These are phyloP conservation scores for Tachuris rubrigastra DNA, from an alignment of 2,113 vertebrate genomes.

Conservation along the genomic window DNA sequence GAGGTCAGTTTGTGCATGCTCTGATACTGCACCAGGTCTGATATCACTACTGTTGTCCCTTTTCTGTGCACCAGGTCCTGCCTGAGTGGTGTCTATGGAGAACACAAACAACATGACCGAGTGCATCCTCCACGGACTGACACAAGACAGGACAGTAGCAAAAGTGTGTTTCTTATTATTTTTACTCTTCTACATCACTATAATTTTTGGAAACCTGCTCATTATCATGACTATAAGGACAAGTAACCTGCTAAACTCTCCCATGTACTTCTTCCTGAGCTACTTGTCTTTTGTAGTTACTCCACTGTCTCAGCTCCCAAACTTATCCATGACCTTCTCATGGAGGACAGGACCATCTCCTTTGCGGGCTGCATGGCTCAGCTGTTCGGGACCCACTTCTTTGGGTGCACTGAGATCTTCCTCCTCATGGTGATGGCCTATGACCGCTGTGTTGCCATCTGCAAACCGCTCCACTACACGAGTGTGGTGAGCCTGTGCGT, in stretches of 20 bases:
- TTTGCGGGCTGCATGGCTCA: constrained; percentile 49
- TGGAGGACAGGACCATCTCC: constrained; percentile 23
- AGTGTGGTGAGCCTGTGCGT: background rate
- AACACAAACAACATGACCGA: background rate
- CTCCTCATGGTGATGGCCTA: constrained; percentile 61
- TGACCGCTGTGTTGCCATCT: constrained; percentile 50
- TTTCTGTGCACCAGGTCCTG: background rate
- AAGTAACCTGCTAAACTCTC: constrained; percentile 35
- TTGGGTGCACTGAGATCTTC: constrained; percentile 57
- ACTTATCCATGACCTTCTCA: constrained; percentile 51
- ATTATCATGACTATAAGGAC: constrained; percentile 23
- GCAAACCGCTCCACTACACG: constrained; percentile 27
- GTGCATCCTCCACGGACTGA: background rate
- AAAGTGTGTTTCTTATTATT: background rate
- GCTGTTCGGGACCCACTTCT: constrained; percentile 52
- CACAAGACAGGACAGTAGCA: background rate
- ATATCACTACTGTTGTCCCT: background rate
- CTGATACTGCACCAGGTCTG: background rate
- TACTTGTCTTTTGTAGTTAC: constrained; percentile 52
- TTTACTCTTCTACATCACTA: background rate
- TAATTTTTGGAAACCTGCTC: constrained; percentile 2
- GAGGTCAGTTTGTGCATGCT: background rate
- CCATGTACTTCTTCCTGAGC: constrained; percentile 64
- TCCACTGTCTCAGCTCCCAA: constrained; percentile 52
- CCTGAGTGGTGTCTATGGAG: background rate